Evolutionary conservation across 2,797 vertebrate genomes (phyloP).

Genomic region (Adrianichthys oophorus): DNA sequence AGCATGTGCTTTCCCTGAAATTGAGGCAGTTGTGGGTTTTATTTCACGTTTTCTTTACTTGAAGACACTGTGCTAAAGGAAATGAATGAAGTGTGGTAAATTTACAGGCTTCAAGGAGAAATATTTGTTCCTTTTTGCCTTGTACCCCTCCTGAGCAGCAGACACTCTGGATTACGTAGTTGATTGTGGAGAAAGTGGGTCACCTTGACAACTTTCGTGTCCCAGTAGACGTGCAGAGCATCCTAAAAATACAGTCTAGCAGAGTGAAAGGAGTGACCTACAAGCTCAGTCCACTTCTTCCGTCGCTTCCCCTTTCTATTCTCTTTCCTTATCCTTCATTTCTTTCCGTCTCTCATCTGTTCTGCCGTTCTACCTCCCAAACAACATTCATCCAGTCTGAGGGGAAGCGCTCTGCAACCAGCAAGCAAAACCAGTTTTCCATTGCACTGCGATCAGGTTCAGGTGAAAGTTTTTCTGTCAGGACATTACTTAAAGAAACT

Average conservation of each 20-base stretch:
- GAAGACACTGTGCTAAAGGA: conserved; percentile 57
- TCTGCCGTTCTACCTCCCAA: conserved; percentile 4
- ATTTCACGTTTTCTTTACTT: conserved; percentile 35
- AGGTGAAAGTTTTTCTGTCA: too few relatives aligned
- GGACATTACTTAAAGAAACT: too few relatives aligned
- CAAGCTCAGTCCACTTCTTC: conserved; percentile 44
- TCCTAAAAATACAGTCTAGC: conserved; percentile 79
- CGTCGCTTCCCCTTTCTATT: conserved; percentile 11
- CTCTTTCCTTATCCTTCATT: conserved; percentile 12
- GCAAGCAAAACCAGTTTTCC: too few relatives aligned
- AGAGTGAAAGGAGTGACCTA: conserved; percentile 61
- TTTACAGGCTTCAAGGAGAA: conserved; percentile 46
- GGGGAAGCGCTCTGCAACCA: too few relatives aligned
- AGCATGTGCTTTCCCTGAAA: conserved; percentile 64
- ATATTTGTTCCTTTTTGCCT: conserved; percentile 22
- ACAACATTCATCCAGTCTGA: background rate
- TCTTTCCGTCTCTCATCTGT: conserved; percentile 3
- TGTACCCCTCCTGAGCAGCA: conserved; percentile 40
- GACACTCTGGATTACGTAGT: conserved; percentile 57
- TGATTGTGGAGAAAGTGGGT: conserved; percentile 74
- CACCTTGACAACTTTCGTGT: conserved; percentile 69
- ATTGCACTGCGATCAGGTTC: too few relatives aligned
- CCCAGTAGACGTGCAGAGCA: conserved; percentile 64
- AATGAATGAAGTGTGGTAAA: conserved; percentile 71
- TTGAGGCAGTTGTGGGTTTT: conserved; percentile 24